Conservation (phyloP, 2,113 vertebrate species). For the Pogonocichla stellata region DNA sequence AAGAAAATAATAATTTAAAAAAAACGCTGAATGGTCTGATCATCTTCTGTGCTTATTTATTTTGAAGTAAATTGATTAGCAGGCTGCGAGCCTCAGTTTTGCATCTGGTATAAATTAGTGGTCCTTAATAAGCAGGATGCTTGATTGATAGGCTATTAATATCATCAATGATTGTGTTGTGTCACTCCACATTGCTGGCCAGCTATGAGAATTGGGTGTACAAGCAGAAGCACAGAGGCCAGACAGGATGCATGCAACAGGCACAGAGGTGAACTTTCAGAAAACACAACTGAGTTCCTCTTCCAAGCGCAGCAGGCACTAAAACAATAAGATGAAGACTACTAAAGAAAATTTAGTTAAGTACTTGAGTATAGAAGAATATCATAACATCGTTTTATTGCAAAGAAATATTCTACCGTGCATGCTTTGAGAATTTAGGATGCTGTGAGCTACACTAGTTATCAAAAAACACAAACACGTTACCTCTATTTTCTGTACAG, state of each 20-base stretch:
- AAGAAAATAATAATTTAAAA: neutral
- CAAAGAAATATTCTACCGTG: neutral
- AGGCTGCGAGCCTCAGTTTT: neutral
- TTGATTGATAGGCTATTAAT: neutral
- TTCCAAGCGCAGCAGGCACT: neutral
- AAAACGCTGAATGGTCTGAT: neutral
- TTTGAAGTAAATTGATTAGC: constrained; percentile 1
- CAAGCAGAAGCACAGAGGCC: neutral
- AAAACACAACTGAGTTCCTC: neutral
- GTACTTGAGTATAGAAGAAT: neutral
- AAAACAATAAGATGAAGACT: neutral
- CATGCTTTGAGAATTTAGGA: neutral
- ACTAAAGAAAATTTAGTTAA: neutral
- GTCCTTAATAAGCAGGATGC: neutral
- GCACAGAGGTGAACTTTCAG: neutral
- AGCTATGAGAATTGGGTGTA: neutral
- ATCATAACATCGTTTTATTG: neutral
- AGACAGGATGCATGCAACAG: neutral
- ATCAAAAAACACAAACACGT: neutral
- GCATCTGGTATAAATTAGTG: neutral
- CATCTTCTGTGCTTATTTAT: neutral
- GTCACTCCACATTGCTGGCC: neutral
- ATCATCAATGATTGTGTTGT: neutral
- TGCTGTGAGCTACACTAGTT: neutral
- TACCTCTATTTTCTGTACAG: neutral